A percentile compares a stretch with the other conserved stretches of the same genome.
Evolutionary conservation across 2,888 invertebrate genomes (phyloP).

Genomic region (Amiota communis): DNA sequence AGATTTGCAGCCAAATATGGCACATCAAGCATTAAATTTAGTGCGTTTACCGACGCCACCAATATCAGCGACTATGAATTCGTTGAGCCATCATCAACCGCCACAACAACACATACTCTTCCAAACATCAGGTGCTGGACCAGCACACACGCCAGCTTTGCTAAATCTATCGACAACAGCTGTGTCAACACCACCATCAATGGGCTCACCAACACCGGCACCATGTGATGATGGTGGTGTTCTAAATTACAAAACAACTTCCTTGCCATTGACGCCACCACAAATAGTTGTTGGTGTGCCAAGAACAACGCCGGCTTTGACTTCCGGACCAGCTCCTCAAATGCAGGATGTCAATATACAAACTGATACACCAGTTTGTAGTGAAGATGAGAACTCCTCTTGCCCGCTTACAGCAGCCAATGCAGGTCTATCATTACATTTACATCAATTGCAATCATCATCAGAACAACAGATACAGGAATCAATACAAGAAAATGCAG

Average conservation of each 20-base stretch:
- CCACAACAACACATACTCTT: slow-evolving; percentile 60
- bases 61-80: slow-evolving; percentile 66
- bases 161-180: slow-evolving; percentile 52
- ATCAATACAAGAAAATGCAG: background rate
- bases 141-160: slow-evolving; percentile 48
- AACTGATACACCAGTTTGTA: slow-evolving; percentile 82
- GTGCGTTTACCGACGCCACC: slow-evolving; percentile 69
- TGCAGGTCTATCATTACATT: slow-evolving; percentile 30
- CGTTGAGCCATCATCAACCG: slow-evolving; percentile 48
- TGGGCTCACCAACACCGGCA: slow-evolving; percentile 41
- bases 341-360: slow-evolving; percentile 90
- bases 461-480: too few relatives aligned
- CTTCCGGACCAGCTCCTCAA: slow-evolving; percentile 69
- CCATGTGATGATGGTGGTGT: slow-evolving; percentile 49
- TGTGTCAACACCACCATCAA: slow-evolving; percentile 37
- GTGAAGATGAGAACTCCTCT: slow-evolving; percentile 77
- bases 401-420: slow-evolving; percentile 40
- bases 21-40: slow-evolving; percentile 63
- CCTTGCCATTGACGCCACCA: slow-evolving; percentile 63
- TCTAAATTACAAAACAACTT: slow-evolving; percentile 55
- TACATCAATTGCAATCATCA: slow-evolving; percentile 36
- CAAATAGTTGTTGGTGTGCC: slow-evolving; percentile 51
- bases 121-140: slow-evolving; percentile 40
- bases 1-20: slow-evolving; percentile 43
- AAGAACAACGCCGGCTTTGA: slow-evolving; percentile 25